A percentile compares a stretch with the other conserved stretches of the same genome.
Conservation (phyloP, 2,113 vertebrate species). For the Paratilapia polleni region DNA sequence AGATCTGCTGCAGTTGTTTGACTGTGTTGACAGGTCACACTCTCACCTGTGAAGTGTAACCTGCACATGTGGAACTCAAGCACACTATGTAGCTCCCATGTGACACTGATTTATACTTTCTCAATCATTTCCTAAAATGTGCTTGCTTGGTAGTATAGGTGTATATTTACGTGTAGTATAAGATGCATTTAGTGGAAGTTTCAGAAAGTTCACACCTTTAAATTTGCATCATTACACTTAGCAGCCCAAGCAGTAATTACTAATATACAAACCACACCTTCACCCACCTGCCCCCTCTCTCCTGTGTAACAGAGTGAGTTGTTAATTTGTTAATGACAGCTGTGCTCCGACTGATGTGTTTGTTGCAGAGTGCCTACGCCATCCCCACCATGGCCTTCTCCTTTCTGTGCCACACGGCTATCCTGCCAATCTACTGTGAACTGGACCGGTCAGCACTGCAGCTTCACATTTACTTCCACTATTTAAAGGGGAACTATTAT, state of each 20-base stretch:
- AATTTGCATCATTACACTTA: constrained; percentile 5
- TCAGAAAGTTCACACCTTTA: constrained; percentile 1
- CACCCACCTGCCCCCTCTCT: constrained; percentile 1
- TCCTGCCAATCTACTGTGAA: constrained; percentile 96
- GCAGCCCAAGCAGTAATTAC: constrained; percentile 12
- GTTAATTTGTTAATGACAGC: constrained; percentile 48
- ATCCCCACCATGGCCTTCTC: constrained; percentile 99
- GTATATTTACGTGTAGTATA: background rate
- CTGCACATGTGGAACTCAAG: constrained; percentile 1
- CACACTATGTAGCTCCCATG: constrained; percentile 18
- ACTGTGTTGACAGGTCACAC: constrained; percentile 51
- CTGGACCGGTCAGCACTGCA: constrained; percentile 79
- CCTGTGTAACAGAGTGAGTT: constrained; percentile 27
- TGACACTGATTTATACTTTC: background rate
- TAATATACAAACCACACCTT: constrained; percentile 8
- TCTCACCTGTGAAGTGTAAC: constrained; percentile 29
- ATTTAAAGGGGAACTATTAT: background rate
- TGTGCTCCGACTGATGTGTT: constrained; percentile 28
- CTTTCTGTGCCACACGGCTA: constrained; percentile 96
- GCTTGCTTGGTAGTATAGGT: background rate
- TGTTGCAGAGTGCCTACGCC: constrained; percentile 90
- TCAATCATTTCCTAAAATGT: background rate
- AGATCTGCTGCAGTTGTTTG: constrained; percentile 23
- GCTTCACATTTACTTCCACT: background rate
- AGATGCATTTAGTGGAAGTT: background rate